Evolutionary conservation across 2,113 vertebrate genomes (phyloP).

Genomic region (Scomber colias): DNA sequence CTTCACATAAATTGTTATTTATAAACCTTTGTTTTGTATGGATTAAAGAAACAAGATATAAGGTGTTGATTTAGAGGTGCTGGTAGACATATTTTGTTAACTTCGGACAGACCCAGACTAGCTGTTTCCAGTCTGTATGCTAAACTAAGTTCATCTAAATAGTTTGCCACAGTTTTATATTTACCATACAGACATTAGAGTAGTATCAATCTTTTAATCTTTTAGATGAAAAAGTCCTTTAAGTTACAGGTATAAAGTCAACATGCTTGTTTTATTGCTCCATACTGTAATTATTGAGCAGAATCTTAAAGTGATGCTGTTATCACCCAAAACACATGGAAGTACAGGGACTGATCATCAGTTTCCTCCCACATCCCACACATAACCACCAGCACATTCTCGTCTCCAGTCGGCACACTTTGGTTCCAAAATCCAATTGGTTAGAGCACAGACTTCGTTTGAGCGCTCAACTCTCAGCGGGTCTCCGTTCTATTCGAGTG

Average conservation of each 20-base stretch:
- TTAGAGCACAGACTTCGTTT: conserved; percentile 6
- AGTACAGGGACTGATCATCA: conserved; percentile 17
- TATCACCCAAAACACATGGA: conserved; percentile 39
- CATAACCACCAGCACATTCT: conserved; percentile 30
- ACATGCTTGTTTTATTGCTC: conserved; percentile 16
- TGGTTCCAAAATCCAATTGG: conserved; percentile 12
- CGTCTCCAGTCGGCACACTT: background rate
- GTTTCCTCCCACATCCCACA: conserved; percentile 41
- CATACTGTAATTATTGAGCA: conserved; percentile 10
- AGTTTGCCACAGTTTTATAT: too few relatives aligned
- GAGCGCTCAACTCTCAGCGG: background rate
- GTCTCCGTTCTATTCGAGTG: conserved; percentile 33
- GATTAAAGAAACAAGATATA: too few relatives aligned
- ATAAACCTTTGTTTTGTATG: too few relatives aligned
- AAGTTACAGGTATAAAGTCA: background rate
- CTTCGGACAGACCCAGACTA: too few relatives aligned
- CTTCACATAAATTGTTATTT: too few relatives aligned
- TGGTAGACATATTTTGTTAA: too few relatives aligned
- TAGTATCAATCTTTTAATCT: too few relatives aligned
- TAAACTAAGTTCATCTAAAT: too few relatives aligned
- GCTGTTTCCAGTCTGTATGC: too few relatives aligned
- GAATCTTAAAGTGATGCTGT: conserved; percentile 33
- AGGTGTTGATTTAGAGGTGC: too few relatives aligned
- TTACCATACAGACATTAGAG: too few relatives aligned
- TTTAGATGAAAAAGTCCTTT: too few relatives aligned